Evolutionary conservation across 2,797 vertebrate species (phyloP), one percentile per base, ranked within the genome.

Genomic region (Buphagus erythrorhynchus): DNA sequence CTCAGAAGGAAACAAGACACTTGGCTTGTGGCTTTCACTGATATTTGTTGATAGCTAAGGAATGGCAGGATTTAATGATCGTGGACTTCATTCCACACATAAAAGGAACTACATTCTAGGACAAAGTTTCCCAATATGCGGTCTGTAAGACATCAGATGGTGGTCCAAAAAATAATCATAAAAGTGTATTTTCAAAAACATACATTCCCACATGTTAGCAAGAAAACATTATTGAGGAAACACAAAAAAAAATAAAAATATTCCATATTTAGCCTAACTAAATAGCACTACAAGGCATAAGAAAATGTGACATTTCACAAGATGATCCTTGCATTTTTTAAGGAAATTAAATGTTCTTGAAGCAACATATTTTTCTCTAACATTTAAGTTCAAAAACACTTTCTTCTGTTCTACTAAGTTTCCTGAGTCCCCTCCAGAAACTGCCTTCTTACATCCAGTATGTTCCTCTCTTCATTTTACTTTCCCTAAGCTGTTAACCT

Each of bases 31-130:
- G 54, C 48, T 93, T 92, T 88, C 77, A 90, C 21, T 79, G 73
- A 86, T 86, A 81, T 66, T 73, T 94, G 77, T 22, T 88, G 83
- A 93, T 81, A 94, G 77, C 40, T 82, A 48, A 90, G 67, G 83
- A 96, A 96, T 74, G 63, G 24, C 8, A 88, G 74, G 73, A 95
- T 93, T 95, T 90, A 91, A 86, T 35, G 71, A 84, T 84, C 42
- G 66, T 88, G 71, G 71, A 92, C 59, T 88, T 86, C 62, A 63
- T 86, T 95, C 71, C 88, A 63, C 69, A 66, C 46, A 86, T 62
- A 81, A 90, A 94, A 84, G 63, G 46, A 84, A 88, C 46, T 78
- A 78, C 46, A 78, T 90, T 86, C 66, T 90, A 83, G 45, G 77
- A 94, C 74, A 94, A 92, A 75, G 58, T 93, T 96, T 81, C 77